phyloP scores from a whole-genome alignment of 2,888 invertebrate species.

The Xylocampa areola region DNA sequence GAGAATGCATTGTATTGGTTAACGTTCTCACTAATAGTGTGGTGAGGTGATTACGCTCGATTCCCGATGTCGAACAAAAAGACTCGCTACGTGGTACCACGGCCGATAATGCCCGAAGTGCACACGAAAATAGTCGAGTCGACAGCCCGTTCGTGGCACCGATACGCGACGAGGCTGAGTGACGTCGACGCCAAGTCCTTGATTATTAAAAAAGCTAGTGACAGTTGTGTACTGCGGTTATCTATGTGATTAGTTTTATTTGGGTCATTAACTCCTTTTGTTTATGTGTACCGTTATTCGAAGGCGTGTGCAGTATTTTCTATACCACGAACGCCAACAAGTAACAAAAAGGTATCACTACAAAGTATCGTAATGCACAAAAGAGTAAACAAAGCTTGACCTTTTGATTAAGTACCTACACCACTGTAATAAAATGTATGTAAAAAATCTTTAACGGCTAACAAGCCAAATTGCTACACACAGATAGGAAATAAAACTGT shows the following conservation, averaged over 20 bases:
- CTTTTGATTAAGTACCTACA: constrained; percentile 19
- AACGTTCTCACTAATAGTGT: constrained; percentile 58
- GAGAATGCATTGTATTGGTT: constrained; percentile 58
- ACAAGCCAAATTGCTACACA: constrained; percentile 34
- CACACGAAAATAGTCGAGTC: constrained; percentile 71
- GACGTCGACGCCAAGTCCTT: constrained; percentile 71
- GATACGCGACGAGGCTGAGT: constrained; percentile 69
- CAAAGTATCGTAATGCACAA: neutral
- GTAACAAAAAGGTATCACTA: too few species aligned
- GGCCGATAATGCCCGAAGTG: constrained; percentile 63
- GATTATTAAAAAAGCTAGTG: constrained; percentile 74
- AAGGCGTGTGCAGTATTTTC: neutral
- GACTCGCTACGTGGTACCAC: constrained; percentile 45
- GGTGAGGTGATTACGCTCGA: constrained; percentile 56
- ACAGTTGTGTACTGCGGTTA: constrained; percentile 67
- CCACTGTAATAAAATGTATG: constrained; percentile 3
- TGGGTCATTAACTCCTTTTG: constrained; percentile 54
- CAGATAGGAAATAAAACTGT: constrained; percentile 25
- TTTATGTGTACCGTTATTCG: constrained; percentile 24
- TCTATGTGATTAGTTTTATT: constrained; percentile 54
- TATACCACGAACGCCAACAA: neutral
- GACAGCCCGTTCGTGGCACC: constrained; percentile 71
- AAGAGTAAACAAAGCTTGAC: neutral
- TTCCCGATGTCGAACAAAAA: constrained; percentile 56
- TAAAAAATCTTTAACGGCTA: constrained; percentile 38